Evolutionary conservation across 2,797 vertebrate species (phyloP), one percentile per base, ranked within the genome.

Genomic region (Silurus aristotelis): DNA sequence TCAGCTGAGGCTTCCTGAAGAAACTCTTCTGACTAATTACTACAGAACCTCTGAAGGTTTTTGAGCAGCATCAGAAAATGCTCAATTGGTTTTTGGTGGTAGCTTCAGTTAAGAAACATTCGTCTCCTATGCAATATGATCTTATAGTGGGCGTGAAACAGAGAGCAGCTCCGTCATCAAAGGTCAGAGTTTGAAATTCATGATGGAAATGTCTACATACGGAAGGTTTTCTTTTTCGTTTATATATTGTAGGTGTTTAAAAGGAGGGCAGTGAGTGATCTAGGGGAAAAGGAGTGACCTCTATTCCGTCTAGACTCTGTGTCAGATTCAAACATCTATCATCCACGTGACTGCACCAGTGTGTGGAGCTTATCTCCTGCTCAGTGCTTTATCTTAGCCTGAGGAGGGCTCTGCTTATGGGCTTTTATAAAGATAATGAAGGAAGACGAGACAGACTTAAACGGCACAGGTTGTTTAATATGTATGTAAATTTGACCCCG

Each of bases 11-110:
- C 75, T 86, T 87, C 87, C 85, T 85, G 64, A n/a, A 63, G 84
- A 77, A 82, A 84, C 61, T 82, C 71, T 77, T 86, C 73, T 78
- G 76, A 87, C 85, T 88, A 87, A 91, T 89, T 90, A 89, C 89
- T 81, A 48, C 58, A 27, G 87, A 89, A 85, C 82, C 89, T 78
- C 88, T 64, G 66, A 85, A 87, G 87, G 84, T 85, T 83, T 83
- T 83, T 60, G 48, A 55, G 83, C 27, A 31, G 76, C 79, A 85
- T 70, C 80, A 25, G 56, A 60, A 72, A 81, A 38, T 83, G 80
- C 73, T 79, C n/a, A n/a, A n/a, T 70, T 60, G 43, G 76, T 85
- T 87, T 82, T 56, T 83, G 80, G 76, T 81, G 83, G 68, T 43
- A 55, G 73, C 78, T 64, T 80, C 77, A 76, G 84, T 87, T 87